phyloP scores from a whole-genome alignment of 2,888 invertebrate species.

The Caprella mutica region DNA sequence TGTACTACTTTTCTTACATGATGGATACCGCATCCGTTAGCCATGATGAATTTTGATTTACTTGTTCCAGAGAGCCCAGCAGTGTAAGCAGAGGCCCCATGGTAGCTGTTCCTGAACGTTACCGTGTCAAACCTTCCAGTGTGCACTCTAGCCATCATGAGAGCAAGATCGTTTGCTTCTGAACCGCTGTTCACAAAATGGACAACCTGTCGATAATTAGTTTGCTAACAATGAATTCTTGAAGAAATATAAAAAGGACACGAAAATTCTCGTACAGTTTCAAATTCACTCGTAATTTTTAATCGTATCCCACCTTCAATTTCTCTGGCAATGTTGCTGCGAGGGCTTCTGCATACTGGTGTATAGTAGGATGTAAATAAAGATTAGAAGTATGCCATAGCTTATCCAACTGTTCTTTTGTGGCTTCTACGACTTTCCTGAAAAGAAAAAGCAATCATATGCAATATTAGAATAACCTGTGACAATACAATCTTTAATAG shows the following conservation, averaged over 20 bases:
- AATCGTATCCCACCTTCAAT: conserved; percentile 56
- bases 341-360: conserved; percentile 78
- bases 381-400: conserved; percentile 89
- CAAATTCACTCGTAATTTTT: no score
- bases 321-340: conserved; percentile 68
- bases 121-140: conserved; percentile 76
- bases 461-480: no score
- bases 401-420: conserved; percentile 62
- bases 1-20: conserved; percentile 65
- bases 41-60: conserved; percentile 63
- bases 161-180: conserved; percentile 92
- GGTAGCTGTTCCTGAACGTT: conserved; percentile 78
- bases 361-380: conserved; percentile 77
- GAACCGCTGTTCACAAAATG: conserved; percentile 94
- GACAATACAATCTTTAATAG: no score
- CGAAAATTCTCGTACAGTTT: no score
- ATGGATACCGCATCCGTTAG: conserved; percentile 60
- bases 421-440: conserved; percentile 71
- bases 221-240: no score
- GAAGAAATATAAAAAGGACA: no score
- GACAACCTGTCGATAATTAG: conserved; percentile 70
- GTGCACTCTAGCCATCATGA: conserved; percentile 70
- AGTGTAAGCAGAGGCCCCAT: conserved; percentile 66
- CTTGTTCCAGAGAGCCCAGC: conserved; percentile 70
- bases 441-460: no score